Evolutionary conservation across 1,140 invertebrate species (phyloP), one percentile per base, ranked within the genome.

Genomic region (Philopotamus ludificatus): DNA sequence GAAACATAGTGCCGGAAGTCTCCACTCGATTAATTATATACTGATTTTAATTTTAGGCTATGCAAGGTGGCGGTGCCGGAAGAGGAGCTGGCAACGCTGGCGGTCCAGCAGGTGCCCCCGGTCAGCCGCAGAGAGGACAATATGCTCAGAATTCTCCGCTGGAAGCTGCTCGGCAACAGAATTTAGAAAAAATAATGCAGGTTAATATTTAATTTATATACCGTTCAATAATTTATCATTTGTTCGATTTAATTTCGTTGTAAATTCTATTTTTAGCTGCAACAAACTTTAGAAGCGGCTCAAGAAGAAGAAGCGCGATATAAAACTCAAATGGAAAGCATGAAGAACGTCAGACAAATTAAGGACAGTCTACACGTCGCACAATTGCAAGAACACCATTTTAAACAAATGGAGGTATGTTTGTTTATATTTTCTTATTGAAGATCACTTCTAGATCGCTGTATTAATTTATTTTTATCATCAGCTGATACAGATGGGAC

Each of bases 371-470:
- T 92, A 49, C 89, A 91, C 74, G 85, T 86, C 15, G 88, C 89
- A 0, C 89, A 92, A 70, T 88, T 89, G 71, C 88, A 90, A 72
- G 89, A 91, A 73, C 88, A 91, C 66, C 90, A 86, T 67, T 88
- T 88, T 73, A 86, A 88, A 70, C 86, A 89, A 70, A 72, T 89
- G 9, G 88, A 89, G 80, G 88, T 85, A 22, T 23, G 22, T 22
- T 20, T 21, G 15, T 34, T 7, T 34, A 12, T 34, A 4, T 7
- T 34, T 34, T 7, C 28, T 34, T 34, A 9, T 47, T 12, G 16
- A 47, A 15, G 16, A 8, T 39, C 34, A 8, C n/a, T n/a, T n/a
- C n/a, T n/a, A 39, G 18, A 44, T 1, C 41, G 41, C 9, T 44
- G n/a, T 47, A 18, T n/a, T 18, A 18, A n/a, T 26, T 39, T 41